These are phyloP conservation scores for Drepana falcataria DNA, from an alignment of 2,888 invertebrate genomes.

Conservation along the genomic window DNA sequence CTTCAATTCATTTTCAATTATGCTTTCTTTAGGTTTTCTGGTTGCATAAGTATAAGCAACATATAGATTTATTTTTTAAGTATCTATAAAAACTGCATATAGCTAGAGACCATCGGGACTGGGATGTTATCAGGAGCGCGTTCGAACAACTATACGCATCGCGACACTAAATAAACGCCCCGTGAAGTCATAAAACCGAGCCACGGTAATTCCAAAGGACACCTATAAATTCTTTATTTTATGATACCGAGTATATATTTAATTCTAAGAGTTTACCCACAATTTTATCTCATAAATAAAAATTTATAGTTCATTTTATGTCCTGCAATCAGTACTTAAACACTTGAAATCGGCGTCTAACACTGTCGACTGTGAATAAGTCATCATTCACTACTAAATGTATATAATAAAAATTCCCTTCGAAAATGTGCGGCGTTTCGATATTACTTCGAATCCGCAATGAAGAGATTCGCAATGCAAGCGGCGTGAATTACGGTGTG, in stretches of 20 bases:
- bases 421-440: no score
- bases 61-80: no score
- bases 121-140: no score
- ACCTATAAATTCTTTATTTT: constrained; percentile 77
- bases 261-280: constrained; percentile 67
- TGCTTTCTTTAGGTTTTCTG: no score
- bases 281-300: constrained; percentile 68
- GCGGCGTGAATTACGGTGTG: no score
- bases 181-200: constrained; percentile 73
- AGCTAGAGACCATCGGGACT: no score
- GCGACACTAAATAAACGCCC: constrained; percentile 64
- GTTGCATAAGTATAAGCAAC: no score
- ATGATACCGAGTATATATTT: constrained; percentile 72
- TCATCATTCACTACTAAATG: constrained; percentile 17
- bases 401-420: no score
- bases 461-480: no score
- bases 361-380: constrained; percentile 16
- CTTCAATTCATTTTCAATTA: no score
- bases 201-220: constrained; percentile 75
- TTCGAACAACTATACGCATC: constrained; percentile 28
- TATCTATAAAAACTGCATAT: no score
- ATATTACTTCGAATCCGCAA: no score
- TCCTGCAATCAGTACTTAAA: constrained; percentile 55
- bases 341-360: constrained; percentile 38
- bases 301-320: constrained; percentile 64